Conservation (phyloP, 2,888 invertebrate genomes). For the Zygogramma bicolorata region DNA sequence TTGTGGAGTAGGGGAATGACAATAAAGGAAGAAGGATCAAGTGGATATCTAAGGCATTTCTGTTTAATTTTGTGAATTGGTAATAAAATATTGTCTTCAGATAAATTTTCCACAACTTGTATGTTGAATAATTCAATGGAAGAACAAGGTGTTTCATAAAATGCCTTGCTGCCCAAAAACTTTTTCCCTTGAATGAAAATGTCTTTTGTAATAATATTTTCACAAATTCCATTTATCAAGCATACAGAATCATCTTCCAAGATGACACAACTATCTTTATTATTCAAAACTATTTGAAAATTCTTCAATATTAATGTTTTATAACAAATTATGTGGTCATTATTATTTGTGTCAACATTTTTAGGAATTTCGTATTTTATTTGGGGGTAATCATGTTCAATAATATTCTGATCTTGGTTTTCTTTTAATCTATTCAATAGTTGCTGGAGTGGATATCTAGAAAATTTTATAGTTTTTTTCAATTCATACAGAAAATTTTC, state of each 20-base stretch:
- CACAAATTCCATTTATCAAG: conserved; percentile 6
- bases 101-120: too few relatives aligned
- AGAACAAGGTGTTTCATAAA: too few relatives aligned
- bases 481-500: conserved; percentile 34
- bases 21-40: too few relatives aligned
- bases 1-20: too few relatives aligned
- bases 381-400: background rate
- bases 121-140: background rate
- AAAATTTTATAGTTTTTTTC: conserved; percentile 20
- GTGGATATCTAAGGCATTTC: too few relatives aligned
- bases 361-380: background rate
- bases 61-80: too few relatives aligned
- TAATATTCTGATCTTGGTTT: conserved; percentile 21
- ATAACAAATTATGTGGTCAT: conserved; percentile 8
- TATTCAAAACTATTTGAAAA: background rate
- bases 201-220: background rate
- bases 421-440: conserved; percentile 18
- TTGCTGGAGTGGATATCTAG: too few relatives aligned
- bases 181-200: background rate
- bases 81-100: too few relatives aligned
- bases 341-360: background rate
- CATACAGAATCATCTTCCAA: background rate
- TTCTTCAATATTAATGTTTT: conserved; percentile 6
- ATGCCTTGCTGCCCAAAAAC: background rate
- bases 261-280: conserved; percentile 4